Base-by-base conservation (phyloP, 2,113 vertebrate genomes). In the Apodemus speciosus region DNA sequence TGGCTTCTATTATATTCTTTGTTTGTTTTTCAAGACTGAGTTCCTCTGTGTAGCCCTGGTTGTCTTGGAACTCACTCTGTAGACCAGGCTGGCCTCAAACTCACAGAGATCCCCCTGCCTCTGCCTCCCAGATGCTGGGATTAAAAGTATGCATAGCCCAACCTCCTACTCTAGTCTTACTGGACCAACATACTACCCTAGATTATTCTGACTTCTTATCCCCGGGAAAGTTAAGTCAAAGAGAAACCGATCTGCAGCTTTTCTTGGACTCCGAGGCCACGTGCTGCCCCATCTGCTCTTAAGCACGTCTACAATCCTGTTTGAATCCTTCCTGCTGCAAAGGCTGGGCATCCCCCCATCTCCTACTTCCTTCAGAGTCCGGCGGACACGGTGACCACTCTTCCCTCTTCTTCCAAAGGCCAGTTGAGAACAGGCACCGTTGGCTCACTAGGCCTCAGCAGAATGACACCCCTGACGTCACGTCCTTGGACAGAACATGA, bases 141-240 rank as follows among this genome's bases (percentile, higher is more conserved):
- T 60, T 27, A 81, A 40, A 58, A 53, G 10, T 3, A 0, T 3
- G 6, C 0, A 4, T 51, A 6, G 14, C n/a, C n/a, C 0, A 8
- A 58, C 40, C 72, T 85, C 14, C 1, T 40, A 9, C 18, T 30
- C 21, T 10, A 66, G 32, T 75, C 91, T 81, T 83, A 4, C 1
- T 2, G 3, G 40, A 77, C 13, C 32, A 3, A 46, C 64, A 46
- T 6, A 9, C 13, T 10, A 4, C 64, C 62, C 46, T 27, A 15
- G 9, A 80, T 5, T 23, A 77, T 56, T 20, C 6, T 25, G 18
- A 46, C 14, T 9, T 58, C 64, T 3, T n/a, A 92, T 0, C 21
- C 25, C 46, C 43, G 77, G 85, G 66, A 3, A 46, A 21, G 43
- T 46, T 14, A 79, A 71, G 49, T 72, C 69, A 38, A 51, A 53